Conservation (phyloP, 2,888 invertebrate genomes). For the Eupithecia centaureata region DNA sequence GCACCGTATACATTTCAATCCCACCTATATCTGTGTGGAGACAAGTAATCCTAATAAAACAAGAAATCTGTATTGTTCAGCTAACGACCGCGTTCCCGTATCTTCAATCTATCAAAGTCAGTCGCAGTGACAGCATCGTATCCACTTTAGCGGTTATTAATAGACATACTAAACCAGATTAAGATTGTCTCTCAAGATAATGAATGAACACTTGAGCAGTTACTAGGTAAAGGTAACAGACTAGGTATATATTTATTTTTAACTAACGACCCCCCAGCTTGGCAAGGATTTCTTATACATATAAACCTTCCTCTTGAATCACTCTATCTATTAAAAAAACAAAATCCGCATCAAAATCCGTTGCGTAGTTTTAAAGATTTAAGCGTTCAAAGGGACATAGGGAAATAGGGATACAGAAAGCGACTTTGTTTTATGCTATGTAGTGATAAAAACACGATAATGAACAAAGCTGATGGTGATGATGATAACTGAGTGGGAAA, state of each 20-base stretch:
- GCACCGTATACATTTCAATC: neutral
- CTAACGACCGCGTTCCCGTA: conserved; percentile 21
- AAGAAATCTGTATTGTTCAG: conserved; percentile 23
- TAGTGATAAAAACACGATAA: too few relatives aligned
- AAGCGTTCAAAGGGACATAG: too few relatives aligned
- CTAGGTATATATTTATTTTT: neutral
- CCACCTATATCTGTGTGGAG: neutral
- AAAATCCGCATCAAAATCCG: too few relatives aligned
- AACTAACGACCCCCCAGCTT: too few relatives aligned
- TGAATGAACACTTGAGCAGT: neutral
- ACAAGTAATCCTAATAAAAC: conserved; percentile 9
- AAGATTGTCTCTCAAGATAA: neutral
- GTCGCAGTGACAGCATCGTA: conserved; percentile 24
- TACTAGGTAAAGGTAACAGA: neutral
- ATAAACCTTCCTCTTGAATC: too few relatives aligned
- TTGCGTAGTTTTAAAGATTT: too few relatives aligned
- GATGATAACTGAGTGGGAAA: too few relatives aligned
- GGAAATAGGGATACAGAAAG: too few relatives aligned
- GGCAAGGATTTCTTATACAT: too few relatives aligned
- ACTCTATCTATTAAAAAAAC: too few relatives aligned
- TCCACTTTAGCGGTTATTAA: conserved; percentile 22
- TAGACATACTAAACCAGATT: conserved; percentile 8
- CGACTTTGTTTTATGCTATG: too few relatives aligned
- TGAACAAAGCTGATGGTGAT: too few relatives aligned
- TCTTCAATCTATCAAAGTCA: conserved; percentile 37